A percentile compares a stretch with the other conserved stretches of the same genome.
These are phyloP conservation scores for Castor canadensis DNA, from an alignment of 2,113 vertebrate genomes.

Conservation along the genomic window DNA sequence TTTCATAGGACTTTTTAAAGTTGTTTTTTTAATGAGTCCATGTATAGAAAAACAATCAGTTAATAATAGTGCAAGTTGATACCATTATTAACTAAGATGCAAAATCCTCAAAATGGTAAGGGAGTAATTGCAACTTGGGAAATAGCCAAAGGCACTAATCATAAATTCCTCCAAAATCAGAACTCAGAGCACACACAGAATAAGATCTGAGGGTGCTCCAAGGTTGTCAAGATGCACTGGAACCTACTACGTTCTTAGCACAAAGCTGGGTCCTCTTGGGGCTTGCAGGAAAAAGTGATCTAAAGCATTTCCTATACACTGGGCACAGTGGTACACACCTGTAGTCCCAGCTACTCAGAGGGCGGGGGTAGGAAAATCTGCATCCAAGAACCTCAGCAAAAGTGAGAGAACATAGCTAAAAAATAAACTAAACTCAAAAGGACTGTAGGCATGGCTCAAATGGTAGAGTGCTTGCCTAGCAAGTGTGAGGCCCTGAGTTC, in stretches of 20 bases:
- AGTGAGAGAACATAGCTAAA: neutral
- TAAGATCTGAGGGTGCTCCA: neutral
- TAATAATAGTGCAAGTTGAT: neutral
- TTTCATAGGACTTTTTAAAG: neutral
- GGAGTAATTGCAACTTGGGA: neutral
- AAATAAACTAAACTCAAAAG: neutral
- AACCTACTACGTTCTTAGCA: too few relatives aligned
- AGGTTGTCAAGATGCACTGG: too few relatives aligned
- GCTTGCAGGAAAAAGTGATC: neutral
- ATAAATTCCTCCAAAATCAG: neutral
- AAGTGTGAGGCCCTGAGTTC: neutral
- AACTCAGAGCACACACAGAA: neutral
- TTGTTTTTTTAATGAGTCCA: too few relatives aligned
- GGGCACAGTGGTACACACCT: neutral
- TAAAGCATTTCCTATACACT: neutral
- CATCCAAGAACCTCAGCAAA: neutral
- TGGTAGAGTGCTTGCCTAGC: too few relatives aligned
- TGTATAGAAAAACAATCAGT: neutral
- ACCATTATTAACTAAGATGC: neutral
- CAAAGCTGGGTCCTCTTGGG: rapidly evolving
- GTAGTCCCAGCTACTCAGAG: neutral
- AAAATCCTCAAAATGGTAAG: neutral
- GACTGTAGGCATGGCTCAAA: neutral
- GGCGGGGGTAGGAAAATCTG: neutral
- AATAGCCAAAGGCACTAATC: neutral